Evolutionary conservation across 2,113 vertebrate species (phyloP), one percentile per base, ranked within the genome.

Genomic region (Anhinga anhinga): DNA sequence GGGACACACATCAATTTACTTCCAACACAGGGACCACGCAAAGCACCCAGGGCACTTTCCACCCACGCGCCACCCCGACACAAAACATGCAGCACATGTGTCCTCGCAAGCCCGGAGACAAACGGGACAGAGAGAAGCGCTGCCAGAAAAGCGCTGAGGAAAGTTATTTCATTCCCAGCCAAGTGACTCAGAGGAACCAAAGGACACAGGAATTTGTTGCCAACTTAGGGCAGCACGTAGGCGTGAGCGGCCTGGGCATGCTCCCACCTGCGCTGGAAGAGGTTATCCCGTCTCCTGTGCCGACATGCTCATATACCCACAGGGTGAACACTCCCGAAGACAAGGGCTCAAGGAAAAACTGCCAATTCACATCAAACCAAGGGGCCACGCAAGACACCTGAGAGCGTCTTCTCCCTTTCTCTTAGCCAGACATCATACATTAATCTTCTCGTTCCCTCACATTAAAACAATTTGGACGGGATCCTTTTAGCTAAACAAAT

Each of bases 11-110:
- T 17, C 13, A 25, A 5, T 13, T 38, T 6, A 8, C 26, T 45
- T 13, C 58, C 36, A 36, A 13, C 15, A 1, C 27, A 1, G 20
- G 36, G 34, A 52, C 52, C 69, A 11, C 0, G 0, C 84, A 30
- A 61, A 84, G 21, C 69, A 12, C 56, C 22, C 12, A 0, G 9
- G 3, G 17, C 38, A 2, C 38, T 44, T 78, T 6, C 49, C 58
- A 15, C 22, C 17, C 61, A 34, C 38, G 1, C 3, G 5, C 36
- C 36, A 7, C n/a, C 52, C 50, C 8, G 52, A 36, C 78, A 52
- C n/a, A 9, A 34, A 34, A 27, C 42, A 17, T 1, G 0, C 12
- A 20, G 32, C 56, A 13, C 34, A 20, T 7, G 17, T 5, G 23
- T 59, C 85, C 76, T 69, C 6, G 2, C 17, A 47, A 53, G 42